Evolutionary conservation across 2,113 vertebrate genomes (phyloP).

Genomic region (Microcebus murinus): DNA sequence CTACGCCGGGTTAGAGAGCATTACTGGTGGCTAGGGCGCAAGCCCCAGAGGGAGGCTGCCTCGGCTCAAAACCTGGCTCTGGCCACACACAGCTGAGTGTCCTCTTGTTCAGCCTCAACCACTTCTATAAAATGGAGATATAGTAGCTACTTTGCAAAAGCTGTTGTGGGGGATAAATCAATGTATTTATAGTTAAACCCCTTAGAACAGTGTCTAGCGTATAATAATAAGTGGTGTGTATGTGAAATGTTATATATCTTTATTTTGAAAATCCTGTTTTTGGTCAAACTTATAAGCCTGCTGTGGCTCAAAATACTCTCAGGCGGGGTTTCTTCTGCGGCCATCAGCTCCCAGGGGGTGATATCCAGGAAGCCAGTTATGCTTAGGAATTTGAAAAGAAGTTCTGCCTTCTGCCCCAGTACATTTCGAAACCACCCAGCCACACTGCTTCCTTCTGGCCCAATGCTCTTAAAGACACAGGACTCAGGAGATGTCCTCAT

Average conservation of each 20-base stretch:
- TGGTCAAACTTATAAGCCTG: not conserved
- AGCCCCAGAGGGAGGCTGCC: not conserved
- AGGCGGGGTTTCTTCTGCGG: not conserved
- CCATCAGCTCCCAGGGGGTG: not conserved
- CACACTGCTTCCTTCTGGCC: not conserved
- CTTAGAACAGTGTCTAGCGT: not conserved
- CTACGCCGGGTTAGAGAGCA: not conserved
- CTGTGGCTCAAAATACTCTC: not conserved
- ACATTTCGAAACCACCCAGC: not conserved
- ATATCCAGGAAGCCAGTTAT: not conserved
- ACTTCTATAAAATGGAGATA: not conserved
- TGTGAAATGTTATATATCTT: not conserved
- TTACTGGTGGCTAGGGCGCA: not conserved
- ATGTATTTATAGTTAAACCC: fast-evolving
- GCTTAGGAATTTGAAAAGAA: not conserved
- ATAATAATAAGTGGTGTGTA: not conserved
- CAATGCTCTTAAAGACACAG: not conserved
- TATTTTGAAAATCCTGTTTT: not conserved
- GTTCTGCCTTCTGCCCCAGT: not conserved
- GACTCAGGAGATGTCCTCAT: not conserved
- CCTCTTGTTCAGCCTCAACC: not conserved
- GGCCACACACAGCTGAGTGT: not conserved
- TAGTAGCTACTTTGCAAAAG: not conserved
- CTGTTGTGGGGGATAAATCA: not conserved
- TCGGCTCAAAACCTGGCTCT: not conserved